phyloP scores from a whole-genome alignment of 2,888 invertebrate genomes.

The Xylota segnis region DNA sequence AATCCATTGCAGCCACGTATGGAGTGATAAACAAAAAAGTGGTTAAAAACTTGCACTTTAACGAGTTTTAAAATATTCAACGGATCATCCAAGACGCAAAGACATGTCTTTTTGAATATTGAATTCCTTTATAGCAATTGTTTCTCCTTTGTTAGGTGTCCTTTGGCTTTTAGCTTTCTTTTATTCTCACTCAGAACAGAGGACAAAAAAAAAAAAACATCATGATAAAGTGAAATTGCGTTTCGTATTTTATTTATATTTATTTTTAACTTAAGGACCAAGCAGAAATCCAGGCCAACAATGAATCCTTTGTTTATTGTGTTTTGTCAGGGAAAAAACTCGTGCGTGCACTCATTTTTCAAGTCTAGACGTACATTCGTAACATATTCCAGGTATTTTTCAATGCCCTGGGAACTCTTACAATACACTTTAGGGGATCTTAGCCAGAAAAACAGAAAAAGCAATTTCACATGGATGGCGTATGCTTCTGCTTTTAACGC shows the following conservation, averaged over 20 bases:
- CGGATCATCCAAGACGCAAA: constrained; percentile 29
- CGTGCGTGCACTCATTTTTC: constrained; percentile 20
- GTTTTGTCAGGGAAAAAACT: constrained; percentile 16
- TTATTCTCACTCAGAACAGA: background rate
- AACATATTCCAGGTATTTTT: background rate
- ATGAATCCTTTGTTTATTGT: constrained; percentile 20
- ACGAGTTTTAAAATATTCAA: constrained; percentile 16
- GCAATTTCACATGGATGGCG: background rate
- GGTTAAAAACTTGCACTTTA: background rate
- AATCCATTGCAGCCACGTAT: no score
- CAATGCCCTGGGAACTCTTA: background rate
- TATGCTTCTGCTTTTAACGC: background rate
- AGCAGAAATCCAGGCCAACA: constrained; percentile 53
- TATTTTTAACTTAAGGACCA: constrained; percentile 53
- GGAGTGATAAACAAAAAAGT: no score
- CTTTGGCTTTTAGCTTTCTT: constrained; percentile 46
- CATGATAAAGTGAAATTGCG: constrained; percentile 11
- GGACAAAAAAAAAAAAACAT: background rate
- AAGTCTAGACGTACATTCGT: constrained; percentile 59
- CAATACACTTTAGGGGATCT: background rate
- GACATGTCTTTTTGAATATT: constrained; percentile 35
- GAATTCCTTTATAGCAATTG: constrained; percentile 52
- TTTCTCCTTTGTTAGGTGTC: constrained; percentile 59
- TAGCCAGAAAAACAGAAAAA: no score
- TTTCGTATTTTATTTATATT: constrained; percentile 39